Evolutionary conservation across 1,140 invertebrate genomes (phyloP), one percentile per base, ranked within the genome.

Genomic region (Drosophila leontia): DNA sequence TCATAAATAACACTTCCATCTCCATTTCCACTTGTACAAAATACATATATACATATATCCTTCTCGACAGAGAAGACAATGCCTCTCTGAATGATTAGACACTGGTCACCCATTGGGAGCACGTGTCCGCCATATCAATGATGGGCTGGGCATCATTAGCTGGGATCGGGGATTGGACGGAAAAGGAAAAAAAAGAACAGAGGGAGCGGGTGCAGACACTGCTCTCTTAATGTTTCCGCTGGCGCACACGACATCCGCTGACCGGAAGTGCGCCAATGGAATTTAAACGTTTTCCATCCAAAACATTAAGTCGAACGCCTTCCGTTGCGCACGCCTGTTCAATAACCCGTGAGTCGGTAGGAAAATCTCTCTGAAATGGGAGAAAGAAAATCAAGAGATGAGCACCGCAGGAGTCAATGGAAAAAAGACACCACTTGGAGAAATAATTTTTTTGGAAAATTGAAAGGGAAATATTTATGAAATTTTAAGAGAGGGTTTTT

Each of bases 221-320:
- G 62, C 79, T 79, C 78, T 78, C 80, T 88, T 88, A 88, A 88
- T 88, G 84, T 88, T 88, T 88, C 84, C 84, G 84, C 80, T 88
- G 85, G 85, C 85, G 84, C 84, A 88, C 85, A 88, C 84, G 84
- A 84, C 84, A 84, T 88, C 84, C 84, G 84, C 44, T 90, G 85
- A 88, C 80, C 84, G 84, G 84, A 87, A 80, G 84, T 87, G 80
- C 80, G 84, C 80, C 84, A 87, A 87, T 87, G 84, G 84, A 88
- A 87, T 87, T 87, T 87, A 87, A 87, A 87, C 84, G 84, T 78
- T 87, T 87, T 78, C 79, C 85, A 87, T 87, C 84, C 84, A 87
- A 88, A 88, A 84, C 85, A 87, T 87, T 87, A 87, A 87, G 85
- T 87, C 68, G 77, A 80, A 78, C 80, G 80, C 82, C 85, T 90